These are phyloP conservation scores for Hemicordylus capensis DNA, from an alignment of 2,113 vertebrate genomes.

Conservation along the genomic window DNA sequence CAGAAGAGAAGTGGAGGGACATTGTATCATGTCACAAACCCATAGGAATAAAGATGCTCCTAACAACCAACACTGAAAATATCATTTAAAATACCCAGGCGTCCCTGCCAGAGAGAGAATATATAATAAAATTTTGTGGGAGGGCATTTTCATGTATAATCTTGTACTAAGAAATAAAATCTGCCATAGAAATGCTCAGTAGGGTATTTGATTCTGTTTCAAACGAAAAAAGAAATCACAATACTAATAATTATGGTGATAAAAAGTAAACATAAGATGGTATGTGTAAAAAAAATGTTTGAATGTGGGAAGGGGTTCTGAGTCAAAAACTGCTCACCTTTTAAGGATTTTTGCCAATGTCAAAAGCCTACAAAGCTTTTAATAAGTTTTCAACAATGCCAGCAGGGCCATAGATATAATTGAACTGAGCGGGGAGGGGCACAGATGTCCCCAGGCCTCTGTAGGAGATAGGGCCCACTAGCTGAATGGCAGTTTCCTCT, in stretches of 20 bases:
- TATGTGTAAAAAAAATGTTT: background rate
- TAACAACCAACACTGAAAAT: background rate
- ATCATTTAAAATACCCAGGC: background rate
- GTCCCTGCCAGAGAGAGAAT: background rate
- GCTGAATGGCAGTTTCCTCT: too few species aligned
- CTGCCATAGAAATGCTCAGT: background rate
- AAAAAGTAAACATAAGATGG: background rate
- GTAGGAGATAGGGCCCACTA: too few species aligned
- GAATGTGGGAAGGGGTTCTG: background rate
- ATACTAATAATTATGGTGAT: background rate
- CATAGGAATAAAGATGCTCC: background rate
- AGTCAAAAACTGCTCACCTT: background rate
- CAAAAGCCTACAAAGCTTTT: background rate
- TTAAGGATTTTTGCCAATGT: background rate
- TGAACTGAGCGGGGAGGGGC: too few species aligned
- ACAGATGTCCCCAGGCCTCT: too few species aligned
- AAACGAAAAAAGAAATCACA: background rate
- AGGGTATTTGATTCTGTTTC: background rate
- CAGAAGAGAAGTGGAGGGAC: too few species aligned
- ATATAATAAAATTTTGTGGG: background rate
- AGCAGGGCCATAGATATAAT: too few species aligned
- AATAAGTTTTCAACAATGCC: background rate
- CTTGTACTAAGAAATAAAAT: background rate
- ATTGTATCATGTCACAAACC: background rate
- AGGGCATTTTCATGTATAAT: background rate